Evolutionary conservation across 2,888 invertebrate genomes (phyloP).

Genomic region (Cosmia pyralina): DNA sequence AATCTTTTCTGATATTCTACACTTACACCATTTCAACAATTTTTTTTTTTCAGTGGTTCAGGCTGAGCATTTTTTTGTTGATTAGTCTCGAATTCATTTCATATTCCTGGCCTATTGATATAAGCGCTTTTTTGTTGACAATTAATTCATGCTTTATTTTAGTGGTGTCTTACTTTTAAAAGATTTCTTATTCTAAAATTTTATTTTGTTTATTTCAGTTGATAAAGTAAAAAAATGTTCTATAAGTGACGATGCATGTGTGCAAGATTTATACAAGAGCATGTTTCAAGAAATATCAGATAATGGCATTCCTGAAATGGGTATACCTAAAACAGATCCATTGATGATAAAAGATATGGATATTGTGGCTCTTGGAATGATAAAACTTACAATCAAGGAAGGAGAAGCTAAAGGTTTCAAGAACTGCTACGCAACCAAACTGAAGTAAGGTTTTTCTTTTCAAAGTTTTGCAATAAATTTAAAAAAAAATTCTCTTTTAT

Average conservation of each 20-base stretch:
- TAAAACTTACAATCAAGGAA: conserved; percentile 31
- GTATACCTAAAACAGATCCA: conserved; percentile 47
- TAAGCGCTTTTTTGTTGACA: neutral
- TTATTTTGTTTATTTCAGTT: conserved; percentile 37
- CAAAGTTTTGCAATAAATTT: too few species aligned
- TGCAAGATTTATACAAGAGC: neutral
- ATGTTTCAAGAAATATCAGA: conserved; percentile 19
- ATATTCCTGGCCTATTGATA: neutral
- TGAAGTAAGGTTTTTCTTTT: conserved; percentile 40
- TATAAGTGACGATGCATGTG: conserved; percentile 29
- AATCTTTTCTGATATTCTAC: neutral
- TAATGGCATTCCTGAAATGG: conserved; percentile 44
- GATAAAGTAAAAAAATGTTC: conserved; percentile 38
- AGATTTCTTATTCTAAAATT: neutral
- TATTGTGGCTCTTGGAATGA: conserved; percentile 22
- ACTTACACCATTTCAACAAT: neutral
- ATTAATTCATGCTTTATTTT: neutral
- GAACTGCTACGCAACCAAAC: conserved; percentile 20
- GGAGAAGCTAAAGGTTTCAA: conserved; percentile 47
- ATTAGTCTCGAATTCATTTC: neutral
- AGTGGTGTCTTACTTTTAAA: neutral
- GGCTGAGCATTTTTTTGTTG: neutral
- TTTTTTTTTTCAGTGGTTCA: too few species aligned
- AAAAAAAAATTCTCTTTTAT: neutral
- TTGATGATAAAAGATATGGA: conserved; percentile 19